Base-by-base conservation (phyloP, 2,888 invertebrate genomes). In the Acanthosoma haemorrhoidale region DNA sequence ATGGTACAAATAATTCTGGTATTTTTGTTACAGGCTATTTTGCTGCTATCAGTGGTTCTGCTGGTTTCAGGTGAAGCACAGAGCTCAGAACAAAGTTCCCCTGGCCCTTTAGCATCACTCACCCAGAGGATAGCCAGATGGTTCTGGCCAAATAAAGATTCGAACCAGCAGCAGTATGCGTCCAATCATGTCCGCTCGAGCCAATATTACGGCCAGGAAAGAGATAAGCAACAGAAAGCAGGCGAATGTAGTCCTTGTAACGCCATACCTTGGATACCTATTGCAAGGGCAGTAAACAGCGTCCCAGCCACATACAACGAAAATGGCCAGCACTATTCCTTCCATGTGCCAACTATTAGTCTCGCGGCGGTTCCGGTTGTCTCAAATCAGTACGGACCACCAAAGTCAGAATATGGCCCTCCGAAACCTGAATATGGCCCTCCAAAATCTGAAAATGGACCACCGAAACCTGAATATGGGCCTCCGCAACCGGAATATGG, bases 191-290 rank as follows among this genome's bases (percentile, higher is more conserved):
- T 29, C 2, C 29, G 34, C 16, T 34, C 31, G n/a, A 25, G 38
- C 5, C 25, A 39, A 8, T 43, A 43, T 18, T 31, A 39, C 3
- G 64, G 25, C 2, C 41, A 67, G 3, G 67, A 67, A 18, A 32
- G 21, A 51, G 57, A 1, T 4, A 69, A 61, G 34, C 61, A 63
- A 15, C 60, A 63, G 21, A 69, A 59, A 39, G 21, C 11, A 15
- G 31, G 13, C 15, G 61, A 43, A 73, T 92, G 92, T 77, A 88
- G 89, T 77, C 86, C 89, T 68, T 92, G 92, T 77, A 91, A 92
- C 78, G 84, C 86, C 78, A 85, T 87, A 76, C 92, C 92, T 71
- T 92, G 92, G 92, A 85, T 90, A 76, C 92, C 92, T 38, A 86
- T 92, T n/a, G 75, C 77, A 4, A 59, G 76, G 39, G 74, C 74